Base-by-base conservation (phyloP, 2,797 vertebrate species). In the Rhabdomys pumilio region DNA sequence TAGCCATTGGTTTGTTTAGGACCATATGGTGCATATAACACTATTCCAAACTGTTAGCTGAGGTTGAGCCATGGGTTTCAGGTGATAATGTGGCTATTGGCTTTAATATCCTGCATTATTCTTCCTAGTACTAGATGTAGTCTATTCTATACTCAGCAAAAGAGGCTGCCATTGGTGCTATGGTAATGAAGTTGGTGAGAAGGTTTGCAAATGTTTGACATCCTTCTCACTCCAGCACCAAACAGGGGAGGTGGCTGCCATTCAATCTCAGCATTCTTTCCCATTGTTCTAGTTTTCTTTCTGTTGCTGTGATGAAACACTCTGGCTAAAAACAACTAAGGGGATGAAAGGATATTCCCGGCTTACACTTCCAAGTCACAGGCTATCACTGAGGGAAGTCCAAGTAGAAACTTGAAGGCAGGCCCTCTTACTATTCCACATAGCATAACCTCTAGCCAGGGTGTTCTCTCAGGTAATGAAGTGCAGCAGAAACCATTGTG, bases 231-330 rank as follows among this genome's bases (percentile, higher is more conserved):
- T 50, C 65, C n/a, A 34, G n/a, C 10, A 50, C 38, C 24, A 72
- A 41, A 31, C 0, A 0, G 59, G 2, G 1, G 38, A n/a, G 1
- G 4, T 41, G 31, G 57, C 17, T 44, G 47, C 63, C 44, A 8
- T 3, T 12, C n/a, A n/a, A 65, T 31, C 10, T 53, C 11, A 20
- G 20, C 9, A 17, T 5, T 83, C 38, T 77, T 90, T 41, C 53
- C n/a, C 59, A 6, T 55, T 0, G 0, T 69, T 69, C 63, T 50
- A 7, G 3, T 69, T 34, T 69, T 7, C 10, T n/a, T 61, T 85
- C 44, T n/a, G 31, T 24, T 50, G 63, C 31, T 86, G 38, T 69
- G 63, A 15, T 86, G 34, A 69, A 69, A 53, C 31, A n/a, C 12
- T 26, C 47, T 67, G 81, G 20, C 44, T 67, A 50, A 67, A 85